phyloP scores from a whole-genome alignment of 2,113 vertebrate genomes.

The Falcunculus frontatus region DNA sequence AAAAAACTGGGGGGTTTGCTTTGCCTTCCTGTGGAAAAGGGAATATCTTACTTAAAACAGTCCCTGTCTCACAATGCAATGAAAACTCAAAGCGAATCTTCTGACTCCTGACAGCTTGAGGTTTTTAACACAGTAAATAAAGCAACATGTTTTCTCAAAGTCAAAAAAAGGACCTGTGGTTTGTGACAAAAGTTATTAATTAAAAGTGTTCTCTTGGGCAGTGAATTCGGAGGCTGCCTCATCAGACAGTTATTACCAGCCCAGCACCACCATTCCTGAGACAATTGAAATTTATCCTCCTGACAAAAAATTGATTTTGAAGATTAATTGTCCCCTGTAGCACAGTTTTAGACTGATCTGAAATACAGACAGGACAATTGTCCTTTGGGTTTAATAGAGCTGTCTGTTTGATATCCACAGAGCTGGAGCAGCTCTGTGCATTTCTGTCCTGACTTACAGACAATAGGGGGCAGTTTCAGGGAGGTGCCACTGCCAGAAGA shows the following conservation, averaged over 20 bases:
- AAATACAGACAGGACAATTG: slow-evolving; percentile 3
- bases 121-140: slow-evolving; percentile 6
- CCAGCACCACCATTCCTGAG: background rate
- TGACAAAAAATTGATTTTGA: slow-evolving; percentile 48
- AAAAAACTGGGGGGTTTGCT: background rate
- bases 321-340: slow-evolving; percentile 48
- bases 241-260: slow-evolving; percentile 23
- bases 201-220: background rate
- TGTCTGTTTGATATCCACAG: background rate
- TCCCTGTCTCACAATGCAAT: background rate
- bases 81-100: background rate
- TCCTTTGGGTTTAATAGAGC: slow-evolving; percentile 31
- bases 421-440: background rate
- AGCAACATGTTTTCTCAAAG: background rate
- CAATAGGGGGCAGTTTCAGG: background rate
- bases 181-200: slow-evolving; percentile 3
- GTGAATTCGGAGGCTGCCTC: background rate
- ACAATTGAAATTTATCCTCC: slow-evolving; percentile 42
- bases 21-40: background rate
- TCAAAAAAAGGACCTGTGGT: background rate
- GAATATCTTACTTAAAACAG: background rate
- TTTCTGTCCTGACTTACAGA: background rate
- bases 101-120: background rate
- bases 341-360: slow-evolving; percentile 7
- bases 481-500: background rate